These are phyloP conservation scores for Diplodus puntazzo DNA, from an alignment of 2,797 vertebrate genomes.

Conservation along the genomic window DNA sequence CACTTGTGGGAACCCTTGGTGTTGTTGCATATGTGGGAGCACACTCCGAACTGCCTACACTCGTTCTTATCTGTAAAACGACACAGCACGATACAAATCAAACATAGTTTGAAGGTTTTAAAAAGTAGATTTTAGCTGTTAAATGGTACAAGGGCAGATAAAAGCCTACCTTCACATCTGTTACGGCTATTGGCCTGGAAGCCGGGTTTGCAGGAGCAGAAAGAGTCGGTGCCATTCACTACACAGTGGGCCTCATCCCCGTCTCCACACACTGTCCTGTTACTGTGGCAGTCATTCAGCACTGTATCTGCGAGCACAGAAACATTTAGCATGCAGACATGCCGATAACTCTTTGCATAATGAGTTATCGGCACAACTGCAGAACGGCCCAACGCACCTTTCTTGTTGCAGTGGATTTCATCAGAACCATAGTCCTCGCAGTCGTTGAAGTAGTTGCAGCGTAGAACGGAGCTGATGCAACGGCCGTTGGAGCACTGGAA, in stretches of 20 bases:
- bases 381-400: slow-evolving; percentile 76
- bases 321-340: background rate
- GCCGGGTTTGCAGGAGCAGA: slow-evolving; percentile 92
- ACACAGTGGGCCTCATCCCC: slow-evolving; percentile 93
- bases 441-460: slow-evolving; percentile 96
- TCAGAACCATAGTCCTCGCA: slow-evolving; percentile 95
- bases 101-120: background rate
- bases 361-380: background rate
- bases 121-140: background rate
- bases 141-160: background rate
- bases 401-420: slow-evolving; percentile 88
- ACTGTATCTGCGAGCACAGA: slow-evolving; percentile 81
- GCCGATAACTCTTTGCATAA: background rate
- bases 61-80: slow-evolving; percentile 91
- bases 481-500: slow-evolving; percentile 90
- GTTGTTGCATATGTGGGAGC: slow-evolving; percentile 98
- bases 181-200: slow-evolving; percentile 90
- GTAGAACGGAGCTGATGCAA: slow-evolving; percentile 89
- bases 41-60: slow-evolving; percentile 91
- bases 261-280: slow-evolving; percentile 90
- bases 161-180: slow-evolving; percentile 89
- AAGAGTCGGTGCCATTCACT: slow-evolving; percentile 85
- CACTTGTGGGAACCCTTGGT: slow-evolving; percentile 95
- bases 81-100: background rate
- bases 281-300: slow-evolving; percentile 88